Base-by-base conservation (phyloP, 1,140 invertebrate genomes). In the Psix sp. region DNA sequence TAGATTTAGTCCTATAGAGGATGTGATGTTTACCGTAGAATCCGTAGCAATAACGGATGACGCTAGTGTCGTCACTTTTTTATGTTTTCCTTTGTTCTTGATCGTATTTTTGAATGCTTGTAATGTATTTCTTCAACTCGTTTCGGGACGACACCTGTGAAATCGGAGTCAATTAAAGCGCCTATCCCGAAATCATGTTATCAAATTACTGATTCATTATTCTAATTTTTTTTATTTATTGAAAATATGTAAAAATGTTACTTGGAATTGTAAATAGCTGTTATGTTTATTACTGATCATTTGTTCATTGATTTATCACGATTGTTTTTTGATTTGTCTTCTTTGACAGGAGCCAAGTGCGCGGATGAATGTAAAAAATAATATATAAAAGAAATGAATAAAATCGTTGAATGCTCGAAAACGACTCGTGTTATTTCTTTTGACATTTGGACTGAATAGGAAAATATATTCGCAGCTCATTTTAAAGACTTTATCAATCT, bases 11-110 rank as follows among this genome's bases (percentile, higher is more conserved):
- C 4, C 11, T 2, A 3, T 65, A 54, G 49, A 54, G 6, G 14
- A 65, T 65, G 49, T 65, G 56, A 60, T 60, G 43, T 60, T 60
- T 21, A 42, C 54, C 46, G 60, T 65, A 65, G 48, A 13, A n/a
- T 24, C 7, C 21, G 21, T 24, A 24, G 21, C 7, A 24, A 24
- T 24, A 24, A 3, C 3, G 7, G 7, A 24, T 24, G 21, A 24
- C 21, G 21, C 7, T 24, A 7, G 21, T 24, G 21, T 24, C 7
- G 21, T 3, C 7, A n/a, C 7, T 24, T 24, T 24, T 24, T 24
- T 24, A 24, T 24, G 3, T 24, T 24, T 24, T 24, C 7, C 3
- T 24, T 24, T 4, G n/a, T n/a, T n/a, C n/a, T n/a, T n/a, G n/a
- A n/a, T n/a, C n/a, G n/a, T n/a, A n/a, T n/a, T n/a, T n/a, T n/a